These are phyloP conservation scores for Pterocles gutturalis DNA, from an alignment of 2,113 vertebrate species.

Conservation along the genomic window DNA sequence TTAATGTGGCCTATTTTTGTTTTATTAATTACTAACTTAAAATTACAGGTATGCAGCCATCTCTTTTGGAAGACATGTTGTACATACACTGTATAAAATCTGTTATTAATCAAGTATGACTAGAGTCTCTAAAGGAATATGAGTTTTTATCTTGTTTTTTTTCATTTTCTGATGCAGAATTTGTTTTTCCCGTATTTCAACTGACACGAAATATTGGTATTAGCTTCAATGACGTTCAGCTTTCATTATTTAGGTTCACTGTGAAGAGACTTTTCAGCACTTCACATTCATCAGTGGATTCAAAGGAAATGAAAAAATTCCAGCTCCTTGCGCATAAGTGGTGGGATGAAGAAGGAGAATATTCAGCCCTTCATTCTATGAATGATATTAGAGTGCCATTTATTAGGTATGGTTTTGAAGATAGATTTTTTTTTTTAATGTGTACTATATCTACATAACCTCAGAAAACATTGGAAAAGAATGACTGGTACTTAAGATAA, in stretches of 20 bases:
- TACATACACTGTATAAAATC: background rate
- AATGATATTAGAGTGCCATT: constrained; percentile 96
- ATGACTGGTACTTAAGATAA: background rate
- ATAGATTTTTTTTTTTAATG: background rate
- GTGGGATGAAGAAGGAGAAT: constrained; percentile 94
- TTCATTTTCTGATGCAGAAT: background rate
- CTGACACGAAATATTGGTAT: background rate
- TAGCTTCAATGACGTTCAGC: background rate
- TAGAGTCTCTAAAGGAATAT: background rate
- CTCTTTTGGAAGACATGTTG: background rate
- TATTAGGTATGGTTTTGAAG: constrained; percentile 83
- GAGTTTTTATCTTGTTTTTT: background rate
- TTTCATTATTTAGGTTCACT: constrained; percentile 50
- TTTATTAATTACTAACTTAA: background rate
- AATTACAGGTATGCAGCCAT: background rate
- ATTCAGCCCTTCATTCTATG: constrained; percentile 91
- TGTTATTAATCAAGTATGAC: background rate
- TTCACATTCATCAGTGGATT: constrained; percentile 86
- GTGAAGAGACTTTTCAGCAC: constrained; percentile 57
- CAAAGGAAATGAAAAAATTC: constrained; percentile 88
- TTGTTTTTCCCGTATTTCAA: background rate
- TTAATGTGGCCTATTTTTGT: background rate
- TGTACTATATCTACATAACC: background rate
- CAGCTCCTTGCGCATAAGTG: constrained; percentile 87
- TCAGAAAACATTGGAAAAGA: background rate